Evolutionary conservation across 1,140 invertebrate species (phyloP), one percentile per base, ranked within the genome.

Genomic region (Ectropis grisescens): DNA sequence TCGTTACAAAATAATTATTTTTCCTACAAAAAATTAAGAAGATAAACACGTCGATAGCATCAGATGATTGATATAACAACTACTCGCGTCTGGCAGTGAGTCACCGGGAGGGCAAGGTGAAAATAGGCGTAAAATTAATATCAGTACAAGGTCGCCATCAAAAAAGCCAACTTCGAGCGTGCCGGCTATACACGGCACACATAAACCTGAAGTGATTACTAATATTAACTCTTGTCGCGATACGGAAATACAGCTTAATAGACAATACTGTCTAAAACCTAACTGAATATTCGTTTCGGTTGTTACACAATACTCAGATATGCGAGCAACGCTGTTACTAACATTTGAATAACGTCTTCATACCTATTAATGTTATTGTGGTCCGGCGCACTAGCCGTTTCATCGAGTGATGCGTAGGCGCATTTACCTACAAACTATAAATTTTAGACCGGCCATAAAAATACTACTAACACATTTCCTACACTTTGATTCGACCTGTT

Each of bases 401-500:
- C 70, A 70, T 57, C 61, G 50, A 44, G 44, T 44, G 53, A 29
- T 47, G 70, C 72, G 72, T 76, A 58, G 72, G 72, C 64, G 68
- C 60, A 56, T 35, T 15, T 58, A 69, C 51, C 58, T 65, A 67
- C 54, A 45, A 48, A 52, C 64, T 59, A 68, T 79, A 79, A 80
- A 78, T 80, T 76, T 72, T 60, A 72, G 57, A 38, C 56, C 47
- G 46, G 57, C 48, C 58, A 76, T 78, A 80, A 80, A 79, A 80
- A 74, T 61, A 74, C 61, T 66, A 64, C 59, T 66, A 75, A 76
- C 66, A 75, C 64, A 65, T 80, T 75, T 74, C 68, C 60, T 70
- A 76, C 65, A 61, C 70, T 79, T 79, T 76, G 70, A 74, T 66
- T 75, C 64, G 58, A 70, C 59, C 69, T 61, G 67, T 75, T 76